Conservation (phyloP, 2,797 vertebrate genomes). For the Poecilia wingei region DNA sequence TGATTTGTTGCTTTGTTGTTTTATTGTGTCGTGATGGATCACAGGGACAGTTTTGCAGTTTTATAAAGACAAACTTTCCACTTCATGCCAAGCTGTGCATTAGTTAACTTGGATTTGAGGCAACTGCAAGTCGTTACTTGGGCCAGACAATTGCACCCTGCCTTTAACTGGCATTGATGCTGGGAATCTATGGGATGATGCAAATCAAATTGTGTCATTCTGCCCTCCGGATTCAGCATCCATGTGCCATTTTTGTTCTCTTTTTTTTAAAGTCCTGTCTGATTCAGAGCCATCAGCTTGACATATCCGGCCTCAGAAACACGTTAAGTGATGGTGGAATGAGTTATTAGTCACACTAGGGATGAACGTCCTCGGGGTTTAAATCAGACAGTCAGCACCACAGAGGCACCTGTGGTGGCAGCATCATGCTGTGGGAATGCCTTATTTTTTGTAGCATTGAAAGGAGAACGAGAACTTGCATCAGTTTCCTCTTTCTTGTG, state of each 20-base stretch:
- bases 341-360: constrained; percentile 69
- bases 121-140: constrained; percentile 33
- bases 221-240: constrained; percentile 45
- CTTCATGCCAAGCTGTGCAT: constrained; percentile 26
- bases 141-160: constrained; percentile 50
- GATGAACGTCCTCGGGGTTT: constrained; percentile 64
- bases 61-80: constrained; percentile 49
- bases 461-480: not conserved
- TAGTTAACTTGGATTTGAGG: constrained; percentile 35
- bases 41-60: constrained; percentile 26
- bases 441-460: not conserved
- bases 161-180: constrained; percentile 59
- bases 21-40: not conserved
- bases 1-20: not conserved
- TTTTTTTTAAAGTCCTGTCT: constrained; percentile 34
- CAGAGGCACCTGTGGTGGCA: constrained; percentile 36
- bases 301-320: constrained; percentile 65
- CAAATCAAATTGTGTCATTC: constrained; percentile 57
- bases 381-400: constrained; percentile 56
- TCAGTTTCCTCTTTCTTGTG: not conserved
- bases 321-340: constrained; percentile 66
- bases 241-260: constrained; percentile 4
- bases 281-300: constrained; percentile 54
- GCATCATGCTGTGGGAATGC: not conserved
- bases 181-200: constrained; percentile 57